phyloP scores from a whole-genome alignment of 2,888 invertebrate species.

The Orchestes rusci region DNA sequence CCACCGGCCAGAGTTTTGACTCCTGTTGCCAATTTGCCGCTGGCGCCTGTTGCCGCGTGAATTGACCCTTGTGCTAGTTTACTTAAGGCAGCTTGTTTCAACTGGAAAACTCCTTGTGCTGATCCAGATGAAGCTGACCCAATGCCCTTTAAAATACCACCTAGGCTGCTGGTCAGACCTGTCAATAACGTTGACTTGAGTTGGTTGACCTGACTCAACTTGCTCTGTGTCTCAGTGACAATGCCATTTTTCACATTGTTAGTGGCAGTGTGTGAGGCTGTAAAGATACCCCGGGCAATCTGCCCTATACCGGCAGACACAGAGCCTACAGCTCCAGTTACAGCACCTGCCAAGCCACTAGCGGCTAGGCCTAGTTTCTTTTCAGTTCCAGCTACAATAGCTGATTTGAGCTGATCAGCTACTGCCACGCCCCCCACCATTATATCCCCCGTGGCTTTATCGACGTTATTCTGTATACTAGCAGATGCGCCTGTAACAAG shows the following conservation, averaged over 20 bases:
- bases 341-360: conserved; percentile 49
- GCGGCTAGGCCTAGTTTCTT: conserved; percentile 50
- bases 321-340: conserved; percentile 25
- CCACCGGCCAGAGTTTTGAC: not conserved
- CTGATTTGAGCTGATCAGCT: conserved; percentile 27
- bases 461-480: conserved; percentile 12
- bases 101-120: conserved; percentile 1
- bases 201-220: conserved; percentile 44
- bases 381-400: conserved; percentile 44
- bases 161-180: conserved; percentile 45
- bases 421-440: conserved; percentile 27
- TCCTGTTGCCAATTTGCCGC: not conserved
- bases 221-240: conserved; percentile 46
- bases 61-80: not conserved
- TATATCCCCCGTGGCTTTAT: conserved; percentile 9
- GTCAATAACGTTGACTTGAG: conserved; percentile 20
- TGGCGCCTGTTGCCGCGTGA: not conserved
- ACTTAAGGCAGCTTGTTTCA: conserved; percentile 7
- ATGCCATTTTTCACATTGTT: conserved; percentile 28
- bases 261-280: conserved; percentile 28
- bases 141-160: conserved; percentile 11
- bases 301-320: conserved; percentile 46
- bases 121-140: not conserved
- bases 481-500: conserved; percentile 11
- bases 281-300: conserved; percentile 36